Conservation (phyloP, 2,797 vertebrate species). For the Sphenopsis melanotis region DNA sequence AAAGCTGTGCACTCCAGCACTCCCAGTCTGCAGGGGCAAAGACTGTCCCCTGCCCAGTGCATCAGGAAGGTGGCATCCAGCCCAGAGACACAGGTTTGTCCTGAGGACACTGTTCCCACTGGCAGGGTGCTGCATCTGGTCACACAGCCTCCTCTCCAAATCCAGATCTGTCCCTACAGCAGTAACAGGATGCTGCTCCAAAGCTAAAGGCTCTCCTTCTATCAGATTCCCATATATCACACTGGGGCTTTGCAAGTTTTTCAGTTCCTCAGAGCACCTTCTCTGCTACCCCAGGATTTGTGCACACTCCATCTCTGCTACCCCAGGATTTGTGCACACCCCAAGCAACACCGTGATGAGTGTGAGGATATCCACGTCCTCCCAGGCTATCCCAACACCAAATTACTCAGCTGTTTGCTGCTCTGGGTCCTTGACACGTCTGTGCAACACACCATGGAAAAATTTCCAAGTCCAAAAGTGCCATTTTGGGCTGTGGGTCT, state of each 20-base stretch:
- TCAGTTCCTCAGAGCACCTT: neutral
- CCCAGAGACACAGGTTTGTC: no score
- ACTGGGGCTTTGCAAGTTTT: neutral
- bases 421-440: neutral
- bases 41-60: no score
- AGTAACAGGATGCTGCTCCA: no score
- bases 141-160: no score
- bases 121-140: no score
- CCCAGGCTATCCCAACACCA: neutral
- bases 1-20: neutral
- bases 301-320: neutral
- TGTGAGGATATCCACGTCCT: neutral
- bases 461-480: conserved; percentile 32
- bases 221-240: accelerated
- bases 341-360: neutral
- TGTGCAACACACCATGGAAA: neutral
- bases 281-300: neutral
- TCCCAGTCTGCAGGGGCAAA: neutral
- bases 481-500: conserved; percentile 41
- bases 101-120: no score
- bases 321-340: neutral
- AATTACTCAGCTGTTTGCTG: neutral
- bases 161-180: no score
- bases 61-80: no score
- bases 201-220: no score